phyloP scores from a whole-genome alignment of 2,113 vertebrate species.

The Neoarius graeffei region DNA sequence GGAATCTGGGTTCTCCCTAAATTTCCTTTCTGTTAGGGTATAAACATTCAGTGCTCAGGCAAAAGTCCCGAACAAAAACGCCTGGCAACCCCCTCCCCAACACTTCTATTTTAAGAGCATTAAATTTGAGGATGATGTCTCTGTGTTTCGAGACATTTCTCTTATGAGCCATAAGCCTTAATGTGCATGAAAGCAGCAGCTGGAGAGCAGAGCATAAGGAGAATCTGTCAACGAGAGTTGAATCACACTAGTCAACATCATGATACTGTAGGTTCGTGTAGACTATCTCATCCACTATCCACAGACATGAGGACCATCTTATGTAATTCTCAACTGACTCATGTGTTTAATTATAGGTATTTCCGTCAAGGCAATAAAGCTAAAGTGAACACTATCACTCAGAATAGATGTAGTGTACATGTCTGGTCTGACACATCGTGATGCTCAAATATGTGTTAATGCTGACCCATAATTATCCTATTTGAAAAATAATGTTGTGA shows the following conservation, averaged over 20 bases:
- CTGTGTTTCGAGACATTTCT: background rate
- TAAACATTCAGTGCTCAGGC: background rate
- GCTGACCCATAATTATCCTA: background rate
- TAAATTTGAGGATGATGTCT: background rate
- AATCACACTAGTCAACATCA: slow-evolving; percentile 35
- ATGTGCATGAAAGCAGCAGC: slow-evolving; percentile 11
- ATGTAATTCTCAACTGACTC: slow-evolving; percentile 38
- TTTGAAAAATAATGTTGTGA: slow-evolving; percentile 18
- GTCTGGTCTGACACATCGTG: slow-evolving; percentile 25
- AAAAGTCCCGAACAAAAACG: slow-evolving; percentile 24
- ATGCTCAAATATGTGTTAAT: background rate
- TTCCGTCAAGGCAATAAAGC: slow-evolving; percentile 26
- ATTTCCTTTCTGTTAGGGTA: slow-evolving; percentile 14
- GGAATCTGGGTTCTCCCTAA: slow-evolving; percentile 9
- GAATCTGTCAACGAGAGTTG: slow-evolving; percentile 11
- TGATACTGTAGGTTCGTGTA: background rate
- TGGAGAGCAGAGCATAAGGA: background rate
- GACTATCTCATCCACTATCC: slow-evolving; percentile 24
- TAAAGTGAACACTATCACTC: slow-evolving; percentile 4
- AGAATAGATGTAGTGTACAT: slow-evolving; percentile 23
- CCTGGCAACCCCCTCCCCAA: background rate
- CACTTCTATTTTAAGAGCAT: slow-evolving; percentile 16
- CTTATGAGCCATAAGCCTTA: slow-evolving; percentile 15
- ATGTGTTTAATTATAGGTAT: slow-evolving; percentile 38
- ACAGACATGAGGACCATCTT: slow-evolving; percentile 37